Percentiles rank a stretch among this genome's conserved stretches.
phyloP scores from a whole-genome alignment of 2,888 invertebrate genomes.

The Mechanitis mazaeus region DNA sequence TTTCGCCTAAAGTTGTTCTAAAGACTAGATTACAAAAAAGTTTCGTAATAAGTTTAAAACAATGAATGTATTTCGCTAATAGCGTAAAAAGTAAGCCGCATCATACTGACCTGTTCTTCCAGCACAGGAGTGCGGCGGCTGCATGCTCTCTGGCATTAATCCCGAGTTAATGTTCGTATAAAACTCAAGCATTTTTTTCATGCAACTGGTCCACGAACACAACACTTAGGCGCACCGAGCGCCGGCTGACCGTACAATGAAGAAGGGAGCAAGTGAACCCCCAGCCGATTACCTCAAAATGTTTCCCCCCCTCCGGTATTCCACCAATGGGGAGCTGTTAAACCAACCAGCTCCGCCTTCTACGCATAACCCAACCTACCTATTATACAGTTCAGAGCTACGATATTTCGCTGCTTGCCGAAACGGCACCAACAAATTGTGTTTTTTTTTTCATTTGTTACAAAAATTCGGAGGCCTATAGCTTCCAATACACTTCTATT shows the following conservation, averaged over 20 bases:
- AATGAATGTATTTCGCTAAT: slow-evolving; percentile 23
- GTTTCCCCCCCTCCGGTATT: slow-evolving; percentile 40
- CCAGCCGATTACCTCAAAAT: slow-evolving; percentile 33
- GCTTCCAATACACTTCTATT: slow-evolving; percentile 16
- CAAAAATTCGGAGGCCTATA: slow-evolving; percentile 38
- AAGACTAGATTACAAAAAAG: no score
- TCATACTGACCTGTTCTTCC: slow-evolving; percentile 79
- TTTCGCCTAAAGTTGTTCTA: no score
- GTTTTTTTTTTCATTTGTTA: slow-evolving; percentile 47
- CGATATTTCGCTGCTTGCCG: slow-evolving; percentile 59
- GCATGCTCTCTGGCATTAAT: slow-evolving; percentile 77
- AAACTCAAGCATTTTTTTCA: slow-evolving; percentile 81
- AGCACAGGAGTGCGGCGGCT: slow-evolving; percentile 78
- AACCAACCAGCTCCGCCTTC: slow-evolving; percentile 49
- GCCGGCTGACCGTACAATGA: slow-evolving; percentile 50
- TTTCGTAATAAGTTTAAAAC: neutral
- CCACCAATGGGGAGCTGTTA: slow-evolving; percentile 47
- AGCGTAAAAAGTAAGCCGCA: neutral
- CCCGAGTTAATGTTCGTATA: slow-evolving; percentile 79
- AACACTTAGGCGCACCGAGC: slow-evolving; percentile 39
- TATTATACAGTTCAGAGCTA: slow-evolving; percentile 60
- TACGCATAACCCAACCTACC: slow-evolving; percentile 55
- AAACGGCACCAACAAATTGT: slow-evolving; percentile 54
- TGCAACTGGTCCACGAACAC: slow-evolving; percentile 40
- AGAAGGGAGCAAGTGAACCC: slow-evolving; percentile 31